These are phyloP conservation scores for Mungos mungo DNA, from an alignment of 2,113 vertebrate species.

Conservation along the genomic window DNA sequence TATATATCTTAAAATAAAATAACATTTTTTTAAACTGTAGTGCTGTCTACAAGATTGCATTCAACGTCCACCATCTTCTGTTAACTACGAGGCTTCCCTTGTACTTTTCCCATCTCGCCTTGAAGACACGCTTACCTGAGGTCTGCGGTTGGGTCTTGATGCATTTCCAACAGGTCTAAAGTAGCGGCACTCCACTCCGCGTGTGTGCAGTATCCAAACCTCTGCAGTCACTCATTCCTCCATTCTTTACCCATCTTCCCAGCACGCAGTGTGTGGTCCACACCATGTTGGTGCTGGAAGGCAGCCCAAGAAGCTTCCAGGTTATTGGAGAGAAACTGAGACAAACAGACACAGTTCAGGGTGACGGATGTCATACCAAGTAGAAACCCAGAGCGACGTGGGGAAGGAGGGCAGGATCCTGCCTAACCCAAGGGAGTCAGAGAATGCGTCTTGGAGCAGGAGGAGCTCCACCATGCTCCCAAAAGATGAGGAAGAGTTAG, in stretches of 20 bases:
- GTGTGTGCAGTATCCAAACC: neutral
- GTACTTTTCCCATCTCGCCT: accelerated
- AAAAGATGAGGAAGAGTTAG: neutral
- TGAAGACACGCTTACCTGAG: neutral
- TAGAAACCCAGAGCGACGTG: neutral
- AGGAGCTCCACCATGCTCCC: neutral
- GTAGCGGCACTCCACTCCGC: neutral
- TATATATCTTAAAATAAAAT: too few relatives aligned
- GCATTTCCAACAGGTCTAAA: neutral
- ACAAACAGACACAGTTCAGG: neutral
- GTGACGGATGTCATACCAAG: neutral
- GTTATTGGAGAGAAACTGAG: neutral
- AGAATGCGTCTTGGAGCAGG: neutral
- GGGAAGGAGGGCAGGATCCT: neutral
- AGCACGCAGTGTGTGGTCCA: too few relatives aligned
- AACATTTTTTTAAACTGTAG: too few relatives aligned
- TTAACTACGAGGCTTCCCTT: neutral
- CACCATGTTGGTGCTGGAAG: neutral
- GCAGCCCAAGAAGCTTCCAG: neutral
- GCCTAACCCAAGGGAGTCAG: neutral
- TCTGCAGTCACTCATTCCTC: neutral
- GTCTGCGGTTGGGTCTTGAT: neutral
- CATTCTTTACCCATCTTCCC: neutral
- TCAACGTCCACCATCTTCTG: neutral
- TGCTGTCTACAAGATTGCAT: neutral